A percentile compares a stretch with the other conserved stretches of the same genome.
These are phyloP conservation scores for Neodiprion virginianus DNA, from an alignment of 1,140 invertebrate species.

Conservation along the genomic window DNA sequence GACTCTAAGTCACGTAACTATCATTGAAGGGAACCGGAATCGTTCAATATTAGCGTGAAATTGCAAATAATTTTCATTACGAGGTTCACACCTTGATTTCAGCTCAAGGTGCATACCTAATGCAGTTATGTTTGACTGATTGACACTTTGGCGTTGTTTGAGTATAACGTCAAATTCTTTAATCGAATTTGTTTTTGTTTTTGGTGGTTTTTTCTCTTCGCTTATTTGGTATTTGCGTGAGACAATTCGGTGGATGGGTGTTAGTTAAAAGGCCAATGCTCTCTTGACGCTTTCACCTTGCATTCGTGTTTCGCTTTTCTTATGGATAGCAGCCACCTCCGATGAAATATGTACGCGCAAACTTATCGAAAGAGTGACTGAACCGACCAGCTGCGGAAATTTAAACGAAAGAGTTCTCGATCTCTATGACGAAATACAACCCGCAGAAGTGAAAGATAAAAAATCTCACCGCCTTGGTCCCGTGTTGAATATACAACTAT, in stretches of 20 bases:
- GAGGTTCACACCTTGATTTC: no score
- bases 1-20: no score
- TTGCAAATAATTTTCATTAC: no score
- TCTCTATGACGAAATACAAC: no score
- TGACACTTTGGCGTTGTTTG: no score
- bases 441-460: no score
- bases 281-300: constrained; percentile 11
- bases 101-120: no score
- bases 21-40: no score
- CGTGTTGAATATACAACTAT: no score
- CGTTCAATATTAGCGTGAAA: no score
- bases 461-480: no score
- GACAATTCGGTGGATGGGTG: not conserved
- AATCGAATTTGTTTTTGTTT: not conserved
- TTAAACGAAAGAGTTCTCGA: not conserved
- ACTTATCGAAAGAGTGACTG: constrained; percentile 4
- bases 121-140: no score
- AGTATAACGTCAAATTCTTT: not conserved
- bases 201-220: not conserved
- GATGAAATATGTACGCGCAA: not conserved
- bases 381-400: not conserved
- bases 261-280: constrained; percentile 5
- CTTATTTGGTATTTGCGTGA: not conserved
- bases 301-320: constrained; percentile 6
- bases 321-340: not conserved